These are phyloP conservation scores for Eupleurogrammus muticus DNA, from an alignment of 2,797 vertebrate species.

Conservation along the genomic window DNA sequence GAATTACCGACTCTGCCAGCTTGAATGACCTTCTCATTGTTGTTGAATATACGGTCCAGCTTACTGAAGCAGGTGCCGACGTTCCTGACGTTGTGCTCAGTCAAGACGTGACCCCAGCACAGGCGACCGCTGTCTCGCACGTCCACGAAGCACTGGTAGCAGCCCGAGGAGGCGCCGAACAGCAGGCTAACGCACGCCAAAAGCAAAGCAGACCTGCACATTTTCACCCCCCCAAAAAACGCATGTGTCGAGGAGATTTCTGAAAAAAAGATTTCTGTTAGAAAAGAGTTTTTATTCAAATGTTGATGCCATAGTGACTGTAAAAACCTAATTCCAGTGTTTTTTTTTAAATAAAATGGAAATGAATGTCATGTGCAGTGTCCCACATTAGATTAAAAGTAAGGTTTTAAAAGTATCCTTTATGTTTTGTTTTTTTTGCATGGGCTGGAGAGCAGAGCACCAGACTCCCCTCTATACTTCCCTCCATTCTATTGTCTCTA, in stretches of 20 bases:
- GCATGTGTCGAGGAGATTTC: too few relatives aligned
- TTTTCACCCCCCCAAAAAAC: too few relatives aligned
- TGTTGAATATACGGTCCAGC: slow-evolving; percentile 74
- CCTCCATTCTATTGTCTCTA: slow-evolving; percentile 76
- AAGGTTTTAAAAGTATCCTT: slow-evolving; percentile 12
- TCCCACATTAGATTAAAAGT: slow-evolving; percentile 10
- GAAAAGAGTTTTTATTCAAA: slow-evolving; percentile 54
- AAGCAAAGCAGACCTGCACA: slow-evolving; percentile 52
- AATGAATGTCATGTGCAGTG: slow-evolving; percentile 7
- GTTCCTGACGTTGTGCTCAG: slow-evolving; percentile 53
- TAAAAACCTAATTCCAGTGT: slow-evolving; percentile 11
- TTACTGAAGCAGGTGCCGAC: slow-evolving; percentile 72
- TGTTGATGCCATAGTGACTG: slow-evolving; percentile 30
- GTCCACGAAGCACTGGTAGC: slow-evolving; percentile 77
- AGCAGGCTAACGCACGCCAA: slow-evolving; percentile 55
- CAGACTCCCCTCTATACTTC: slow-evolving; percentile 52
- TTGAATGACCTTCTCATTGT: slow-evolving; percentile 57
- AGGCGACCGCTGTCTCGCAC: slow-evolving; percentile 43
- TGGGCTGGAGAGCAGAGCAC: slow-evolving; percentile 41
- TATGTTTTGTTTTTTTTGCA: slow-evolving; percentile 27
- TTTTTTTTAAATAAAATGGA: not conserved
- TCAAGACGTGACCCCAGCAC: slow-evolving; percentile 72
- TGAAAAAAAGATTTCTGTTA: not conserved
- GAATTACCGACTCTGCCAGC: slow-evolving; percentile 79
- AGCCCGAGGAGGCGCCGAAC: slow-evolving; percentile 56